A percentile compares a stretch with the other conserved stretches of the same genome.
Conservation (phyloP, 2,113 vertebrate genomes). For the Lonchura striata region DNA sequence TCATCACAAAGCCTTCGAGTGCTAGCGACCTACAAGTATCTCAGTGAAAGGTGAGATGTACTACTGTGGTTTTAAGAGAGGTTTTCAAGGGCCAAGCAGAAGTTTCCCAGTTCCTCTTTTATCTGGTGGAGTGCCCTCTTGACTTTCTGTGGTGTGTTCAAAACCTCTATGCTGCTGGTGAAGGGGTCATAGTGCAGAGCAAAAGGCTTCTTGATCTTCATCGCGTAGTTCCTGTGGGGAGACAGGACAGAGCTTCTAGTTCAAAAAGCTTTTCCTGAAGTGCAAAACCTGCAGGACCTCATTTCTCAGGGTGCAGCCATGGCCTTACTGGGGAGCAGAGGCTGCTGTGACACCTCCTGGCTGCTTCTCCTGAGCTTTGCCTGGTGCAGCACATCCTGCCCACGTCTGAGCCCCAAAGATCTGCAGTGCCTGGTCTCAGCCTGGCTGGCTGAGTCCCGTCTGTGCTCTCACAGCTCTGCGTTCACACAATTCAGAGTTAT, state of each 20-base stretch:
- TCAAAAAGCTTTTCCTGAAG: neutral
- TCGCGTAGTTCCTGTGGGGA: conserved; percentile 72
- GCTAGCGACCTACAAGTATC: neutral
- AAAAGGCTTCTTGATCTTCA: conserved; percentile 78
- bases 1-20: neutral
- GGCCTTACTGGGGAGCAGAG: neutral
- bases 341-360: neutral
- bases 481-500: conserved; percentile 6
- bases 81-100: conserved; percentile 78
- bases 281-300: neutral
- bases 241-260: neutral
- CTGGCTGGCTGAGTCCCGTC: neutral
- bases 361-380: neutral
- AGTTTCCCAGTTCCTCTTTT: conserved; percentile 75
- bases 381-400: neutral
- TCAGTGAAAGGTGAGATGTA: neutral
- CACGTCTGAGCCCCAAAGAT: neutral
- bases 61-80: conserved; percentile 35
- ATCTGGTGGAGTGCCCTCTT: conserved; percentile 70
- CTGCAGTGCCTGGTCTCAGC: neutral
- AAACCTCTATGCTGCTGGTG: conserved; percentile 76
- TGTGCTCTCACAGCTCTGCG: neutral
- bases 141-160: conserved; percentile 76
- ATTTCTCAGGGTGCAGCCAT: neutral
- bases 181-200: conserved; percentile 74